Evolutionary conservation across 2,797 vertebrate species (phyloP), one percentile per base, ranked within the genome.

Genomic region (Etheostoma nigrum): DNA sequence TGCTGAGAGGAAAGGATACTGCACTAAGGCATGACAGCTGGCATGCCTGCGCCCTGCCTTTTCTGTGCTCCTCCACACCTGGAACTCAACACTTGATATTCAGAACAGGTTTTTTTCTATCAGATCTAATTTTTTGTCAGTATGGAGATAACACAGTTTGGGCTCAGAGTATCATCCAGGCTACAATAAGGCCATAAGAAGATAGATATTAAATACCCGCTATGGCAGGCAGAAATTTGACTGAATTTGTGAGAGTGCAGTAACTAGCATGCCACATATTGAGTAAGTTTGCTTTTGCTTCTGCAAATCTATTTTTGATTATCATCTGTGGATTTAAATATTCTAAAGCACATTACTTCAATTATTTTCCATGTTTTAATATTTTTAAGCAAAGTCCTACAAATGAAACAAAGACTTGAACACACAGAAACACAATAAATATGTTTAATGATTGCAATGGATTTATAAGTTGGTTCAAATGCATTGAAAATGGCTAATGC

Each of bases 111-210:
- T 60, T 57, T 67, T 57, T 67, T 19, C 33, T 30, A 12, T 57
- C n/a, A 4, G 15, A 5, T 21, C 42, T 47, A 25, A 70, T 11
- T 11, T 40, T 48, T 25, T n/a, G 53, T 64, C 16, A 45, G 15
- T 36, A 11, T 12, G 58, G 62, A 51, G 19, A 40, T 45, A 9
- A 19, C 10, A 12, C 6, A 2, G 4, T 57, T 44, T 48, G 48
- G 2, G 11, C n/a, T 76, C 48, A 30, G 5, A 21, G 33, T 9
- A 9, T 53, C 51, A 66, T 58, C n/a, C 6, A 30, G n/a, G 33
- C 66, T 51, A 64, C 19, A 70, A 54, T 48, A 13, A 42, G 11
- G 8, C 25, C 48, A 75, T 67, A 67, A 67, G 62, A 65, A 82
- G 51, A 66, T 78, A 60, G 52, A 36, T 53, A 62, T 74, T 16